Evolutionary conservation across 2,797 vertebrate species (phyloP), one percentile per base, ranked within the genome.

Genomic region (Adelosebastes latens): DNA sequence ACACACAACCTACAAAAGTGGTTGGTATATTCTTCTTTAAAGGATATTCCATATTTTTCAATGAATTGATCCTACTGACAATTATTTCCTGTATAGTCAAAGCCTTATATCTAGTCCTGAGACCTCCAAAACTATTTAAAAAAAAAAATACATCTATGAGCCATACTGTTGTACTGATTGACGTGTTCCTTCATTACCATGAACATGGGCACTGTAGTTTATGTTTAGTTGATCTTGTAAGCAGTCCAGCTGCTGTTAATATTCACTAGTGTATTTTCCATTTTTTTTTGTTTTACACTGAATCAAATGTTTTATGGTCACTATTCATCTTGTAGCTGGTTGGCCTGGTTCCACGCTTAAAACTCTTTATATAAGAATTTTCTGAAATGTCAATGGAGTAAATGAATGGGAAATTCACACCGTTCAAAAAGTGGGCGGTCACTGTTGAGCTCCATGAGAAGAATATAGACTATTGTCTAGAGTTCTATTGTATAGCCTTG

Each of bases 1-100:
- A 66, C 42, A 60, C 56, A 86, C 59, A 78, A 75, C 78, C 67
- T 72, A 80, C 73, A 84, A 69, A 82, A 66, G 24, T 63, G 56
- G 39, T 72, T 4, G 0, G 22, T 36, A 22, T 8, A 20, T 14
- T 64, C 27, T 66, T 29, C 29, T 74, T 39, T 58, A 18, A 76
- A 71, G 24, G 6, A 72, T 65, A 63, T 60, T 70, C 42, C 46
- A 16, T 68, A 64, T 69, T 67, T 74, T 66, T 55, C 3, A 52
- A 14, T 64, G 1, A 66, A 69, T 12, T 22, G 7, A 69, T 68
- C 36, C 39, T 8, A 13, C 12, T 68, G 18, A 62, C 18, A 27
- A 0, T 67, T 31, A 81, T 31, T 79, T 20, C 16, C 14, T 18
- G 13, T 55, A 10, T 27, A 24, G 13, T 13, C 32, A 29, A 29